phyloP scores from a whole-genome alignment of 2,888 invertebrate genomes.

The Metalampra italica region DNA sequence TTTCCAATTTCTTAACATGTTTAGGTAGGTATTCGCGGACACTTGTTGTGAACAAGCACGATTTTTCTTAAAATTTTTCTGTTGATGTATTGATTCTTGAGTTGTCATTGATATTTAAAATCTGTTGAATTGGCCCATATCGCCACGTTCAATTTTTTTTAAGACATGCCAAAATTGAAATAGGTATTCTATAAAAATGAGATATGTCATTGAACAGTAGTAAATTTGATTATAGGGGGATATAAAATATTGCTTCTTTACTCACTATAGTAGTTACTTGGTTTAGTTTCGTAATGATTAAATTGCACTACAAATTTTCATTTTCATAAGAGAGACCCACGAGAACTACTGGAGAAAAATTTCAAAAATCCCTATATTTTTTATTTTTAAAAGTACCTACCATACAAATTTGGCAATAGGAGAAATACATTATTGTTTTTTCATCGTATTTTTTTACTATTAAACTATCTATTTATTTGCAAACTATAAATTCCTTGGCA shows the following conservation, averaged over 20 bases:
- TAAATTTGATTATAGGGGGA: constrained; percentile 52
- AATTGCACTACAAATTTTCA: constrained; percentile 37
- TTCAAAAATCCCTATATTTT: constrained; percentile 57
- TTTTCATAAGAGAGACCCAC: constrained; percentile 48
- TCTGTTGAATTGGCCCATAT: too few relatives aligned
- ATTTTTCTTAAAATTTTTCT: too few relatives aligned
- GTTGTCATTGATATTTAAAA: too few relatives aligned
- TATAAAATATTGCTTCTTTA: constrained; percentile 67
- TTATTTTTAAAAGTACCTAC: constrained; percentile 53
- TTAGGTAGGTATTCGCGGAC: too few relatives aligned
- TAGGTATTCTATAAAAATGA: constrained; percentile 56
- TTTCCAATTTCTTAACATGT: too few relatives aligned
- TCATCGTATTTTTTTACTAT: constrained; percentile 33
- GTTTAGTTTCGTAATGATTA: constrained; percentile 3
- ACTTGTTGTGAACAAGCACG: too few relatives aligned
- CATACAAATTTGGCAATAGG: constrained; percentile 68
- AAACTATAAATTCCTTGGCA: constrained; percentile 69
- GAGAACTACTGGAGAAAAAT: constrained; percentile 64
- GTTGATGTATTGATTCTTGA: too few relatives aligned
- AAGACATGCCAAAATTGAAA: neutral
- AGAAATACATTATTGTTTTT: constrained; percentile 60
- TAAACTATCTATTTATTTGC: constrained; percentile 48
- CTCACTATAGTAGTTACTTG: constrained; percentile 53
- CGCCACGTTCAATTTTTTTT: neutral
- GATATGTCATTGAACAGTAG: constrained; percentile 70